Conservation (phyloP, 23 tunicate species). For the Styela plicata region DNA sequence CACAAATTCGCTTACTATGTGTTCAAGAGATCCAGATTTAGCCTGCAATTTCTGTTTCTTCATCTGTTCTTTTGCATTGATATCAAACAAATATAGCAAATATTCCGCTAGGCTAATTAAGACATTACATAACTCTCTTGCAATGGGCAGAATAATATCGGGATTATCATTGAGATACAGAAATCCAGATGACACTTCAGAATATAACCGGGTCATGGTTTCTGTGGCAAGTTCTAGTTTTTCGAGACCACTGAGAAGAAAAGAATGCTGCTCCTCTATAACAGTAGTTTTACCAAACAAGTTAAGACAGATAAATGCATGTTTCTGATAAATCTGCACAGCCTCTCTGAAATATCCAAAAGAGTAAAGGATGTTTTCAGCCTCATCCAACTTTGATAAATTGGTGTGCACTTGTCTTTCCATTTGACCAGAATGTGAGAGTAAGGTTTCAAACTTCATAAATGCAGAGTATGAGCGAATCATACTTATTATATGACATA, state of each 20-base stretch:
- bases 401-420: slow-evolving; percentile 23
- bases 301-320: slow-evolving; percentile 33
- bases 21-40: slow-evolving; percentile 26
- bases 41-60: slow-evolving; percentile 2
- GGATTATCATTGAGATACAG: not conserved
- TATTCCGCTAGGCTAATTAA: slow-evolving; percentile 1
- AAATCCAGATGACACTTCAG: slow-evolving; percentile 7
- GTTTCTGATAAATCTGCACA: slow-evolving; percentile 34
- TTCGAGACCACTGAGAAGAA: slow-evolving; percentile 42
- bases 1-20: slow-evolving; percentile 25
- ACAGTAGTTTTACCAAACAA: slow-evolving; percentile 5
- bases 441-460: slow-evolving; percentile 2
- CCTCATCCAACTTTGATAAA: slow-evolving; percentile 37
- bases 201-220: not conserved
- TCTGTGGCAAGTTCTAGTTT: not conserved
- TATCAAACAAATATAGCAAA: slow-evolving; percentile 16
- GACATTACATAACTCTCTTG: slow-evolving; percentile 5
- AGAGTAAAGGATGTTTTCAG: slow-evolving; percentile 29
- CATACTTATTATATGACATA: slow-evolving; percentile 32
- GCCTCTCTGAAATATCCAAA: slow-evolving; percentile 64
- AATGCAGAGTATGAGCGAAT: slow-evolving; percentile 2
- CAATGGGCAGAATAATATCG: slow-evolving; percentile 7
- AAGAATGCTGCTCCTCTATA: slow-evolving; percentile 21
- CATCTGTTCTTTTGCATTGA: slow-evolving; percentile 14
- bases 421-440: not conserved